A percentile compares a stretch with the other conserved stretches of the same genome.
Conservation (phyloP, 2,888 invertebrate species). For the Formica aserva region DNA sequence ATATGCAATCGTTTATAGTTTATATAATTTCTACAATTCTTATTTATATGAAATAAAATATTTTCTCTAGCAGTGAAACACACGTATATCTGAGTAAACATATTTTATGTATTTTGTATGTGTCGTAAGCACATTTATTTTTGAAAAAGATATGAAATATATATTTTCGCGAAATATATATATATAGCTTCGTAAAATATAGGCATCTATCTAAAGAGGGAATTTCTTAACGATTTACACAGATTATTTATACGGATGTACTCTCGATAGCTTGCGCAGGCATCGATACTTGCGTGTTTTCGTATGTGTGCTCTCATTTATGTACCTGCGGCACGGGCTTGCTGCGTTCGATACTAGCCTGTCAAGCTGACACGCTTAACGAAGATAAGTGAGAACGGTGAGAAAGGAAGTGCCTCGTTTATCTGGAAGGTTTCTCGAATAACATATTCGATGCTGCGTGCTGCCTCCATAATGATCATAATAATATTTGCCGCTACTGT, state of each 20-base stretch:
- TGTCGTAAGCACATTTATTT: neutral
- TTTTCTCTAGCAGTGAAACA: neutral
- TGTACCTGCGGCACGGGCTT: slow-evolving; percentile 46
- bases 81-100: too few species aligned
- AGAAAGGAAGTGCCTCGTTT: slow-evolving; percentile 56
- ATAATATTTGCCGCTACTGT: slow-evolving; percentile 56
- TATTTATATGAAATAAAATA: neutral
- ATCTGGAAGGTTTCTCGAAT: slow-evolving; percentile 54
- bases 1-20: neutral
- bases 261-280: neutral
- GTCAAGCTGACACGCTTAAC: slow-evolving; percentile 56
- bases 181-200: neutral
- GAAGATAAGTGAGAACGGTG: slow-evolving; percentile 56
- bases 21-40: neutral
- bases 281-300: slow-evolving; percentile 42
- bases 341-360: slow-evolving; percentile 52
- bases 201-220: neutral
- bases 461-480: slow-evolving; percentile 59
- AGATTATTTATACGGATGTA: slow-evolving; percentile 1
- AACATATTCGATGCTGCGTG: slow-evolving; percentile 55
- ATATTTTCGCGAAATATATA: neutral
- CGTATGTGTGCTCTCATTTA: slow-evolving; percentile 45
- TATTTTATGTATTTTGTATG: neutral
- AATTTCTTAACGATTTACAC: slow-evolving; percentile 10
- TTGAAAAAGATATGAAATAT: neutral